phyloP scores from a whole-genome alignment of 2,888 invertebrate species.

The Blomia tropicalis region DNA sequence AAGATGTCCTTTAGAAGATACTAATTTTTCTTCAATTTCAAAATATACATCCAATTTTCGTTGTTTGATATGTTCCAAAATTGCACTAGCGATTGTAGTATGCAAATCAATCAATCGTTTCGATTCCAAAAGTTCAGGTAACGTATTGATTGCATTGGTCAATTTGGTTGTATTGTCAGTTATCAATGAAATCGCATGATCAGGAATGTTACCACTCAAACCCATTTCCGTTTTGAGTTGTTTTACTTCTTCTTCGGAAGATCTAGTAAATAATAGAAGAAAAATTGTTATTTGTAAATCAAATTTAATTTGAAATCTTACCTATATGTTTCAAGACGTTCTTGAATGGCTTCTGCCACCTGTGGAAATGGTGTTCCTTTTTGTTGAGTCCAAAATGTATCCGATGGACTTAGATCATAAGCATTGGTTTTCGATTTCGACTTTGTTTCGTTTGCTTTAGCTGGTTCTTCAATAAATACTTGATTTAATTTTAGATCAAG shows the following conservation, averaged over 20 bases:
- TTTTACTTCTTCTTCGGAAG: constrained; percentile 84
- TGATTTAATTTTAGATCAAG: constrained; percentile 77
- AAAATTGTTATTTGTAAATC: background rate
- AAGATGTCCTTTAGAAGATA: constrained; percentile 39
- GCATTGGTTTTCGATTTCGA: constrained; percentile 36
- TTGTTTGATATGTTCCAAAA: constrained; percentile 45
- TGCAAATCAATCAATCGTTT: constrained; percentile 97
- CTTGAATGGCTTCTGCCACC: constrained; percentile 96
- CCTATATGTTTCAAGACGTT: constrained; percentile 85
- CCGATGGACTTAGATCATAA: constrained; percentile 74
- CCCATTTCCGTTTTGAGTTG: constrained; percentile 75
- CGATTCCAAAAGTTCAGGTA: constrained; percentile 90
- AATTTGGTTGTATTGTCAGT: constrained; percentile 81
- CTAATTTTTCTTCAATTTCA: constrained; percentile 92
- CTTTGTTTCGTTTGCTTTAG: constrained; percentile 32
- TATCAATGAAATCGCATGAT: constrained; percentile 47
- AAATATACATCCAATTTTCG: constrained; percentile 87
- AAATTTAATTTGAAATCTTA: constrained; percentile 38
- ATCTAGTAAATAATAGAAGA: background rate
- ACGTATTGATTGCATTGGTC: constrained; percentile 73
- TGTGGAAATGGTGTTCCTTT: constrained; percentile 55
- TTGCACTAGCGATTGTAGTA: constrained; percentile 78
- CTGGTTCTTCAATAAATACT: constrained; percentile 52
- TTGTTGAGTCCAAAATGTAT: constrained; percentile 80
- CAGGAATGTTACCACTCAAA: constrained; percentile 27